Base-by-base conservation (phyloP, 2,113 vertebrate genomes). In the Ammodytes dubius region DNA sequence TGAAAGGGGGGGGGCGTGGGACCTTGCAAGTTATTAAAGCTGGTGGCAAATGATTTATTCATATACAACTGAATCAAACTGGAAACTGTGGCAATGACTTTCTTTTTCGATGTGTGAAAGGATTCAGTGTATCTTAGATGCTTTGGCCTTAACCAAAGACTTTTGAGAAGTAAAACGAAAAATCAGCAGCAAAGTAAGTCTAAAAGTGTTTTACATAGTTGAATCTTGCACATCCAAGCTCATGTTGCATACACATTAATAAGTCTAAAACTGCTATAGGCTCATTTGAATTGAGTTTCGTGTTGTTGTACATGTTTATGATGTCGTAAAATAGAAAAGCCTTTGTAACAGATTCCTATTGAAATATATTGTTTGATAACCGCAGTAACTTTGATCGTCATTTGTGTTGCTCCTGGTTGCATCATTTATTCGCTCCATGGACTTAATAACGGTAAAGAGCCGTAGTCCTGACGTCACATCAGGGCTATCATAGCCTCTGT, bases 351-450 rank as follows among this genome's bases (percentile, higher is more conserved):
- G 4, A 42, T 73, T 14, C 40, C 27, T 27, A 27, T 67, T 27
- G 7, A 69, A 68, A 46, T 60, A 15, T n/a, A 43, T 43, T 19
- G 45, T 3, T 70, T 59, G 45, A 71, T 15, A 57, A 46, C 12
- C 9, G 35, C 12, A 15, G 7, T 14, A 54, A 56, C n/a, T 70
- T 43, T 76, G 59, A 65, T 65, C 59, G 17, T 19, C 12, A 61
- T 13, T 43, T 4, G 7, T 74, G 40, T 83, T 83, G n/a, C 63
- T 40, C 0, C 8, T n/a, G n/a, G 35, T 78, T 78, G 35, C 74
- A 68, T 78, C 63, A 83, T 56, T 42, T 56, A 7, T 63, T 42
- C 19, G 40, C 27, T 46, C 8, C 8, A 13, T 49, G 4, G 13
- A 56, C 15, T 46, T 14, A 27, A 46, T 63, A 37, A 11, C 45